Evolutionary conservation across 2,113 vertebrate species (phyloP), one percentile per base, ranked within the genome.

Genomic region (Coptodon rendalli): DNA sequence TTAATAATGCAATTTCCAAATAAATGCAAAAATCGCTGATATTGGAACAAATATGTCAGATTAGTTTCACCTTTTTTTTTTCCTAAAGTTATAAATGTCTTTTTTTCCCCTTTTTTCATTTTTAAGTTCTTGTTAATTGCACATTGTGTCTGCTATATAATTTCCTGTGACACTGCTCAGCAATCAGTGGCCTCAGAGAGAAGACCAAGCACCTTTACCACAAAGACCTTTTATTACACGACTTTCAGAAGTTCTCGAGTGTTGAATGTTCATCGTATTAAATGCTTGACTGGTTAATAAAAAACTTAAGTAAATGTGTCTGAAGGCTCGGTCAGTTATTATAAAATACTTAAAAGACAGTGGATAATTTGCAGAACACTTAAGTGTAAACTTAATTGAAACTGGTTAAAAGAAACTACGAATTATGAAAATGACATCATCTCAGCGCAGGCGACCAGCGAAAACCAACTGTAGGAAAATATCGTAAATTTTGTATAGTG

Each of bases 271-370:
- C 7, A 16, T 71, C 5, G 2, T 6, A 43, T 24, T 71, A 71
- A 43, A 4, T 71, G n/a, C 1, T 40, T 43, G 36, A 24, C n/a
- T 43, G 13, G n/a, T 71, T 24, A 71, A 24, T 68, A 40, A 40
- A 14, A 40, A 68, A 24, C 11, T 0, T 40, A 40, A 22, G 36
- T 6, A 43, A 24, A 71, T 4, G 36, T 43, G n/a, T 12, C 36
- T 0, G 36, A 24, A 71, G n/a, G 11, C 61, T 5, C 0, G 1
- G 63, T 40, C 36, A 40, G 0, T 40, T 68, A 2, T 68, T 68
- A 40, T 68, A 9, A 68, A 68, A 40, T 5, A 40, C 19, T 68
- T 68, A 22, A 1, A 61, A 61, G 5, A 61, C 16, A 19, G 29
- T 63, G 59, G 16, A 19, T 34, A 34, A 63, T 66, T n/a, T 12